These are phyloP conservation scores for Blastobasis lacticolella DNA, from an alignment of 2,888 invertebrate genomes.

Conservation along the genomic window DNA sequence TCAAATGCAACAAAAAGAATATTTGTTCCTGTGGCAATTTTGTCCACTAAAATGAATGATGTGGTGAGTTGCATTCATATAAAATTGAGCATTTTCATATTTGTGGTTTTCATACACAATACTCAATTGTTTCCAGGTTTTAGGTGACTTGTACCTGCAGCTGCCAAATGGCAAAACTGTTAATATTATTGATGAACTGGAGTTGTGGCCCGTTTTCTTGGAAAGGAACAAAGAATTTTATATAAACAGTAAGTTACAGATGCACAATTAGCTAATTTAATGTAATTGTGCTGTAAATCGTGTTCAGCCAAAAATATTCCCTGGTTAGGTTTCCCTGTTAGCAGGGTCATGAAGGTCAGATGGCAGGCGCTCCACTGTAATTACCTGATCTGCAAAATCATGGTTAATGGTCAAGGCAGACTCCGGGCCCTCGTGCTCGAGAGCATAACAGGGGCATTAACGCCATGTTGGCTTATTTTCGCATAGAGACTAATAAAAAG, in stretches of 20 bases:
- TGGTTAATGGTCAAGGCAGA: too few relatives aligned
- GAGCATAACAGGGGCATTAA: too few relatives aligned
- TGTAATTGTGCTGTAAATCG: neutral
- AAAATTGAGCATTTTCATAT: neutral
- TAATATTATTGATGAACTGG: conserved; percentile 36
- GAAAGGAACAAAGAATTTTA: conserved; percentile 29
- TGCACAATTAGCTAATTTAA: too few relatives aligned
- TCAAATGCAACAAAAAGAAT: conserved; percentile 20
- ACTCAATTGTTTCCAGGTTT: conserved; percentile 26
- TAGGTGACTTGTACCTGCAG: conserved; percentile 40
- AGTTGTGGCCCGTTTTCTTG: conserved; percentile 35
- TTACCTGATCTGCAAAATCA: too few relatives aligned
- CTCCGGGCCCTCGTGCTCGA: too few relatives aligned
- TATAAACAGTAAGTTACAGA: conserved; percentile 31
- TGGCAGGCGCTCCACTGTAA: too few relatives aligned
- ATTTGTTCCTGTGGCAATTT: conserved; percentile 36
- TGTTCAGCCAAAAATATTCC: too few relatives aligned
- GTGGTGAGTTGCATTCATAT: conserved; percentile 28
- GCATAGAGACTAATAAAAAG: too few relatives aligned
- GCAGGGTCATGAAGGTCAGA: too few relatives aligned
- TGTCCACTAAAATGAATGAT: conserved; percentile 37
- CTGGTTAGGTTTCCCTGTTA: too few relatives aligned
- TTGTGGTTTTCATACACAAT: neutral
- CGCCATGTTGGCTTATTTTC: too few relatives aligned
- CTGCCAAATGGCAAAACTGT: conserved; percentile 20